Conservation (phyloP, 2,888 invertebrate species). For the Meloe dianella region DNA sequence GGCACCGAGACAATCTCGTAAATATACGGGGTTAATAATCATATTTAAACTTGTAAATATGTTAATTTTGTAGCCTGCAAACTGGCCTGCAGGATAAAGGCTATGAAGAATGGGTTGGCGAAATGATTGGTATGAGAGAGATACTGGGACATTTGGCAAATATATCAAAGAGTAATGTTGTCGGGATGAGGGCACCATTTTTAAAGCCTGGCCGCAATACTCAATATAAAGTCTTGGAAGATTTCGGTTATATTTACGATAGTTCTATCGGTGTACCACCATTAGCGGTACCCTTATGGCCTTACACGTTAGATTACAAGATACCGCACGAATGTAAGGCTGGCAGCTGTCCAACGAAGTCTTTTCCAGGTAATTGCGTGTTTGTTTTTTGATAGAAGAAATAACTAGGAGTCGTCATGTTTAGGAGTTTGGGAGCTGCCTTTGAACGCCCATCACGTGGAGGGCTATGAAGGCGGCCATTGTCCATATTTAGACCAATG, state of each 20-base stretch:
- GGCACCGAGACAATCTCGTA: constrained; percentile 75
- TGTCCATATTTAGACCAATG: constrained; percentile 93
- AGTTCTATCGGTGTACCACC: constrained; percentile 90
- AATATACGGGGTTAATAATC: no score
- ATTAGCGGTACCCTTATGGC: constrained; percentile 83
- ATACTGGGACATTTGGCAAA: constrained; percentile 83
- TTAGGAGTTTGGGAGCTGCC: constrained; percentile 91
- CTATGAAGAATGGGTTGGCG: constrained; percentile 92
- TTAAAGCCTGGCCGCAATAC: constrained; percentile 92
- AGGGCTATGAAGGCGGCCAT: constrained; percentile 88
- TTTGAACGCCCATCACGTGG: constrained; percentile 86
- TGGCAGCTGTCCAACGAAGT: constrained; percentile 88
- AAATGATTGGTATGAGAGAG: constrained; percentile 93
- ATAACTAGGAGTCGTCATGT: no score
- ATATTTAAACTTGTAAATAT: constrained; percentile 12
- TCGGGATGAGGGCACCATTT: constrained; percentile 88
- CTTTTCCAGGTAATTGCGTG: constrained; percentile 75
- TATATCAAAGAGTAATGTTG: constrained; percentile 79
- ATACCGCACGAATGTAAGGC: constrained; percentile 93
- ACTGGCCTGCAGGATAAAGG: constrained; percentile 87
- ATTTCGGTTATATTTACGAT: constrained; percentile 92
- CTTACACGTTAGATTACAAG: constrained; percentile 92
- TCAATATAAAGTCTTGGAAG: constrained; percentile 90
- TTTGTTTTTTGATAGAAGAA: not conserved
- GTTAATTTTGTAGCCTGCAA: constrained; percentile 69